Conservation (phyloP, 35 echinoderm and acorn worm species). For the Amphiura filiformis region DNA sequence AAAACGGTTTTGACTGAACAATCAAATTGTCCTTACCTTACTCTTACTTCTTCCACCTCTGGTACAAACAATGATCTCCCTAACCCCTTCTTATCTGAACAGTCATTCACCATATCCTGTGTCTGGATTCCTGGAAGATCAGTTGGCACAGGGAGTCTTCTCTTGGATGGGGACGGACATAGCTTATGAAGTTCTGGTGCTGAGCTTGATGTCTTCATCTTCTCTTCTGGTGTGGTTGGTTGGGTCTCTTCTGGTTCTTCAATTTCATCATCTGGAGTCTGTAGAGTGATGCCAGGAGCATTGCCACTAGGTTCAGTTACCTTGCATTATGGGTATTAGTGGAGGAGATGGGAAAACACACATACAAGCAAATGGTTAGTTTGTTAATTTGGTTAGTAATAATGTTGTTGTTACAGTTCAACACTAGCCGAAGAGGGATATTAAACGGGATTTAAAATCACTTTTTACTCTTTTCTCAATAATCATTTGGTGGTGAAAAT, state of each 20-base stretch:
- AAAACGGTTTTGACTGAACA: no score
- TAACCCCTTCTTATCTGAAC: neutral
- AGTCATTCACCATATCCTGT: constrained; percentile 17
- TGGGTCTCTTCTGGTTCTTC: constrained; percentile 22
- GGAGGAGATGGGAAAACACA: neutral
- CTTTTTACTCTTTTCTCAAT: no score
- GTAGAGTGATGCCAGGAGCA: constrained; percentile 56
- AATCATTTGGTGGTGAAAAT: no score
- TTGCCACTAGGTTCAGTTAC: constrained; percentile 37
- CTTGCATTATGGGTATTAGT: neutral
- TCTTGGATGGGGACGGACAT: neutral
- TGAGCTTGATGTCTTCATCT: constrained; percentile 33
- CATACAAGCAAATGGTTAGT: neutral
- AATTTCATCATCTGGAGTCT: constrained; percentile 53
- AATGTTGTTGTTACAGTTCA: neutral
- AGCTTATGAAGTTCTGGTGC: constrained; percentile 41
- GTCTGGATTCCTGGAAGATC: constrained; percentile 83
- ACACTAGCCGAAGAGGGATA: no score
- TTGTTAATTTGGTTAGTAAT: neutral
- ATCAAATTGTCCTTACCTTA: no score
- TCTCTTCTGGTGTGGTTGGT: constrained; percentile 19
- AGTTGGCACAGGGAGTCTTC: constrained; percentile 72
- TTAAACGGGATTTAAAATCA: no score
- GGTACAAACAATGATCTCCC: constrained; percentile 74
- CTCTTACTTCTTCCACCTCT: constrained; percentile 94